Base-by-base conservation (phyloP, 2,888 invertebrate genomes). In the Pseudeuparius sepicola region DNA sequence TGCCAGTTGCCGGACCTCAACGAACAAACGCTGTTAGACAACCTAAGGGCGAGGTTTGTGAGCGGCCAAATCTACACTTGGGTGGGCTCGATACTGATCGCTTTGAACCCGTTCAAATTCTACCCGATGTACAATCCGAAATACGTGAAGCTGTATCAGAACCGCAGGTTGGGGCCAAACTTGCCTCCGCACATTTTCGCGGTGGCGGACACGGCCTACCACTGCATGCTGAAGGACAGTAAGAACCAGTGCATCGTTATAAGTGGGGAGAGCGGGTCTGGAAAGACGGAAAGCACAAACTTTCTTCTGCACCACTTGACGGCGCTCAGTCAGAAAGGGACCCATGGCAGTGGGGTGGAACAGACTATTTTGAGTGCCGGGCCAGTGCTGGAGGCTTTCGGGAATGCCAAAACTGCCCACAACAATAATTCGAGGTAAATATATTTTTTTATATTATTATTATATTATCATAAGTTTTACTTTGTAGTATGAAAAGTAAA, bases 61-160 rank as follows among this genome's bases (percentile, higher is more conserved):
- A 85, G 84, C 49, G 89, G 90, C 29, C 88, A 92, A 63, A 94
- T 94, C 53, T 94, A 94, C 65, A 94, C 94, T 6, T 93, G 93
- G 55, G 92, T 93, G 46, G 93, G 93, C 34, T 89, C 89, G 35
- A 94, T 96, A 57, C 70, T 96, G 39, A 92, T 96, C 54, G 92
- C 94, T 32, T 81, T 94, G 44, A 94, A 94, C 62, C 85, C 85
- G 7, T 92, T 92, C 64, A 84, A 84, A 67, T 93, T 93, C 64
- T 90, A 90, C 63, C 93, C 94, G 13, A 94, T 96, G 49, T 96
- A 94, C 69, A 94, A 94, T 66, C 94, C 94, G 28, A 94, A 93
- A 65, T 93, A 92, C 68, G 93, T 93, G 47, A 87, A 90, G 63
- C 66, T 93, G 50, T 96, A 94, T 65, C 93, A 94, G 65, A 90